Percentiles rank a stretch among this genome's conserved stretches.
phyloP scores from a whole-genome alignment of 2,113 vertebrate genomes.

The Spermophilus dauricus region DNA sequence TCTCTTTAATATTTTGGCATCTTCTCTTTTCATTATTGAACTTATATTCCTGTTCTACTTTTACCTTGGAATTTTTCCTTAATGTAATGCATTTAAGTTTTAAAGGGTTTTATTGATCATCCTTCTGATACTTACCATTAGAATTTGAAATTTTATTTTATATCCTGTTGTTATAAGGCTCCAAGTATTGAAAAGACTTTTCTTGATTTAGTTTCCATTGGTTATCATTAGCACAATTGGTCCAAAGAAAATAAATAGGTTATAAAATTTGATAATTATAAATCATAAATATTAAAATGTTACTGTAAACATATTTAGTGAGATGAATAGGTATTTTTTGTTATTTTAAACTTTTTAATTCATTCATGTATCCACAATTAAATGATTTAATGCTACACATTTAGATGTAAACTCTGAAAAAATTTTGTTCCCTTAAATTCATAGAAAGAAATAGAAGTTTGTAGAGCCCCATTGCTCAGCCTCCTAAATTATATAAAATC shows the following conservation, averaged over 20 bases:
- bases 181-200: neutral
- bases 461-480: neutral
- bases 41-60: conserved; percentile 14
- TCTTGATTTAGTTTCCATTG: neutral
- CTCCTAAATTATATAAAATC: conserved; percentile 25
- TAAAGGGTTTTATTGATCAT: conserved; percentile 44
- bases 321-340: conserved; percentile 45
- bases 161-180: neutral
- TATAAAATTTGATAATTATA: conserved; percentile 17
- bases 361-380: neutral
- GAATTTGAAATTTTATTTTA: conserved; percentile 55
- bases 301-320: neutral
- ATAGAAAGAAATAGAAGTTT: neutral
- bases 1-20: conserved; percentile 7
- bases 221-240: neutral
- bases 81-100: conserved; percentile 46
- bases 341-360: neutral
- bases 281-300: conserved; percentile 48
- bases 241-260: conserved; percentile 8
- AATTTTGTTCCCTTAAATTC: conserved; percentile 12
- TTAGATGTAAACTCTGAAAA: conserved; percentile 50
- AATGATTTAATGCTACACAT: neutral
- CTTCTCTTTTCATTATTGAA: conserved; percentile 38
- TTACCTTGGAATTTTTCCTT: conserved; percentile 49
- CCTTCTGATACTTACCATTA: neutral